Base-by-base conservation (phyloP, 2,113 vertebrate genomes). In the Centropristis striata region DNA sequence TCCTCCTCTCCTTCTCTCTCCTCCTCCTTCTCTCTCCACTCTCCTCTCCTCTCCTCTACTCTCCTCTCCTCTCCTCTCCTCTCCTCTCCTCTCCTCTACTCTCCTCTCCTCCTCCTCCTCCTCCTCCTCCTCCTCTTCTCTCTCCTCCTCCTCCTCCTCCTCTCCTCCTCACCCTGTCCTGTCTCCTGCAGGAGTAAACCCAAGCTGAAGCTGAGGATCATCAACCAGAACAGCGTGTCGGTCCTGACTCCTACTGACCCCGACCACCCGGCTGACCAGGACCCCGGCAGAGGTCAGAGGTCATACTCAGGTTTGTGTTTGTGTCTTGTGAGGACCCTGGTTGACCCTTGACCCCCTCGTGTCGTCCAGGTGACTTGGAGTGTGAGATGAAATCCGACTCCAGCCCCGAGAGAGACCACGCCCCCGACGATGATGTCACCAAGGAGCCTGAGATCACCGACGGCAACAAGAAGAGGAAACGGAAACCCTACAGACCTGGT, bases 201-300 rank as follows among this genome's bases (percentile, higher is more conserved):
- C 93, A 99, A 99, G 95, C 93, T 99, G 78, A 98, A 98, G 84
- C 94, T 99, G 91, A 97, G 97, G 92, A 99, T 99, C 91, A 99
- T 99, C 88, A 99, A 99, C 92, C 98, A 99, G 94, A 99, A 99
- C 94, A 98, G 97, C 16, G 98, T 99, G 86, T 97, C 98, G 0
- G 98, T 99, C 51, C 96, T 99, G 91, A 97, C 96, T 1, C 96
- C 96, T 1, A 92, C 94, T n/a, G 96, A 99, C 60, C 92, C 94
- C 0, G 86, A 92, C 37, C 44, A 65, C 37, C 95, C 96, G 28
- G 94, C 95, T 13, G 96, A 98, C 71, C 93, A 94, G 92, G 97
- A 98, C 61, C 96, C 96, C 58, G 91, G 93, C 90, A 93, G 96
- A 96, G 98, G 98, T 99, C 93, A 68, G 85, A 60, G 68, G 46